These are phyloP conservation scores for Mnemiopsis leidyi DNA, from an alignment of 37 sponge, comb jelly and placozoan species.

Conservation along the genomic window DNA sequence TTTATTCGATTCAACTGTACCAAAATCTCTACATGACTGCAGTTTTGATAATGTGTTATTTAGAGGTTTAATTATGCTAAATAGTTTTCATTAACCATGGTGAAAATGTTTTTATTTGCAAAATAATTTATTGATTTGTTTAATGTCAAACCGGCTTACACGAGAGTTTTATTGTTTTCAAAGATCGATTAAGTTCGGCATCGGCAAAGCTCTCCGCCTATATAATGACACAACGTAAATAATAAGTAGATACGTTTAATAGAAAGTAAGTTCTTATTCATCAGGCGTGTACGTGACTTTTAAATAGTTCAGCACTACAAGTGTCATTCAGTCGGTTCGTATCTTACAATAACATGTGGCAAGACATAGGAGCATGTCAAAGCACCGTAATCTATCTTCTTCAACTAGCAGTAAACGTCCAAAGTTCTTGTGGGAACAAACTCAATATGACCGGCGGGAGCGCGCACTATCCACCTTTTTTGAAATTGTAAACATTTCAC, in stretches of 20 bases:
- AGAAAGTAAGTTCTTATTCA: no score
- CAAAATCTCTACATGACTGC: not conserved
- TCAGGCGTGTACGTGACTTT: no score
- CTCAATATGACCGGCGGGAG: not conserved
- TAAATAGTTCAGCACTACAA: no score
- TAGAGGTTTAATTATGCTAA: not conserved
- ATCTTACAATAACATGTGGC: no score
- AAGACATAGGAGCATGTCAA: no score
- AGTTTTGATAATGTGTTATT: not conserved
- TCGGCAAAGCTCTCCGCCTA: not conserved
- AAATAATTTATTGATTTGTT: constrained; percentile 66
- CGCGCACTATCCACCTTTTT: no score
- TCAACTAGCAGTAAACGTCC: constrained; percentile 11
- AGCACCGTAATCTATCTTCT: not conserved
- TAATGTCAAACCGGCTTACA: not conserved
- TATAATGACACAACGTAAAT: no score
- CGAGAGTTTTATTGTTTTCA: not conserved
- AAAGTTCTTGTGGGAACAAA: not conserved
- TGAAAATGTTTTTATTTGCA: constrained; percentile 63
- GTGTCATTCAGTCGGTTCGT: no score
- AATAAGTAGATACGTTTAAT: no score
- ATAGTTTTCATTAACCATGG: not conserved
- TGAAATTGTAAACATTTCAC: no score
- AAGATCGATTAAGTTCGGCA: not conserved
- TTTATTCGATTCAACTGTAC: not conserved